Evolutionary conservation across 2,797 vertebrate genomes (phyloP), one percentile per base, ranked within the genome.

Genomic region (Aulostomus chinensis): DNA sequence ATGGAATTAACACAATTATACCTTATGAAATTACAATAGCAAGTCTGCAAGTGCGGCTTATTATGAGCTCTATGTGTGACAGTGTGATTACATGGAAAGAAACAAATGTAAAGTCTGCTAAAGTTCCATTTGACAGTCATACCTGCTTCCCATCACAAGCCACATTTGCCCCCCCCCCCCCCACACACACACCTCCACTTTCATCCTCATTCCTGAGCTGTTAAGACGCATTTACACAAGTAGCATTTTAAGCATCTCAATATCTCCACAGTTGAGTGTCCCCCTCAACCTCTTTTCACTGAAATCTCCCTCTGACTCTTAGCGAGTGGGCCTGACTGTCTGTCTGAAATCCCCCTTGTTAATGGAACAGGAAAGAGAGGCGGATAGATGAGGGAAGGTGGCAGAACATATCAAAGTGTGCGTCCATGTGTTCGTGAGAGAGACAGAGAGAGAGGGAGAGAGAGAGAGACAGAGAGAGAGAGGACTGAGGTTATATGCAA

Each of bases 141-240:
- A n/a, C n/a, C n/a, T n/a, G n/a, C n/a, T n/a, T n/a, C n/a, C n/a
- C n/a, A n/a, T n/a, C n/a, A n/a, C n/a, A n/a, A n/a, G n/a, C n/a
- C n/a, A n/a, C n/a, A n/a, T n/a, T n/a, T n/a, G n/a, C n/a, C n/a
- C n/a, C n/a, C n/a, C n/a, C n/a, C n/a, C n/a, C n/a, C n/a, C 43
- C 26, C 14, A 25, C 45, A 35, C 20, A 37, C 48, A 36, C 25
- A 30, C 38, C 20, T 21, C n/a, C 40, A 58, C 30, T 48, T 37
- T 47, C 17, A 70, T 60, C 58, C 18, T 57, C 32, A 66, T 51
- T 52, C 26, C 51, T 69, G 38, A 78, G 61, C 43, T 2, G 15
- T 45, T 63, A 50, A 68, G 56, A 66, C 33, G 22, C 54, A 48
- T 69, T 80, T 69, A 80, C 56, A 58, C 41, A 54, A 29, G 30